Conservation (phyloP, 2,797 vertebrate species). For the Pangasius djambal region DNA sequence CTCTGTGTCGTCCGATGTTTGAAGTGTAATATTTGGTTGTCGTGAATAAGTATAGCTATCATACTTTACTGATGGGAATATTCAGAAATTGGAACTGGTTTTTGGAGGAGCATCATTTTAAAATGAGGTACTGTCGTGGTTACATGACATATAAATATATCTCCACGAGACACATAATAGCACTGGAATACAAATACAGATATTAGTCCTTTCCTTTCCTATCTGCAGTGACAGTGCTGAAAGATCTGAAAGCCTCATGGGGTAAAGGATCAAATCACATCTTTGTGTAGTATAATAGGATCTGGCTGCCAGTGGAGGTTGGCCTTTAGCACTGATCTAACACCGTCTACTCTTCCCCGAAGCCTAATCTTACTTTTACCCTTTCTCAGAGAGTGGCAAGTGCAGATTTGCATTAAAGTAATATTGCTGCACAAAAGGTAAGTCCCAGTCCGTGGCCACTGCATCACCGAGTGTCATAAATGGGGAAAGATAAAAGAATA, state of each 20-base stretch:
- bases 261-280: constrained; percentile 35
- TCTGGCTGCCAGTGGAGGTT: constrained; percentile 39
- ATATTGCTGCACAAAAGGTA: constrained; percentile 24
- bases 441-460: background rate
- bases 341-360: background rate
- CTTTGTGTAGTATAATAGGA: constrained; percentile 40
- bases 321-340: constrained; percentile 41
- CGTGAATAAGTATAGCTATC: background rate
- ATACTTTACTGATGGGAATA: background rate
- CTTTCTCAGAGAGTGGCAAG: background rate
- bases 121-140: background rate
- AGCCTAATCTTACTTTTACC: constrained; percentile 25
- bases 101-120: background rate
- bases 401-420: background rate
- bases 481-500: constrained; percentile 39
- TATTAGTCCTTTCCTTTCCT: constrained; percentile 9
- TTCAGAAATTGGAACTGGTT: background rate
- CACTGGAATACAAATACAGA: constrained; percentile 22
- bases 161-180: background rate
- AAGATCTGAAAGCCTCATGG: constrained; percentile 21
- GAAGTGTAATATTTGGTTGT: background rate
- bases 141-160: background rate
- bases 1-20: background rate
- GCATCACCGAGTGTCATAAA: constrained; percentile 40
- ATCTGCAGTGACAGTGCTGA: constrained; percentile 25